phyloP scores from a whole-genome alignment of 2,113 vertebrate genomes.

The Gasterosteus aculeatus region DNA sequence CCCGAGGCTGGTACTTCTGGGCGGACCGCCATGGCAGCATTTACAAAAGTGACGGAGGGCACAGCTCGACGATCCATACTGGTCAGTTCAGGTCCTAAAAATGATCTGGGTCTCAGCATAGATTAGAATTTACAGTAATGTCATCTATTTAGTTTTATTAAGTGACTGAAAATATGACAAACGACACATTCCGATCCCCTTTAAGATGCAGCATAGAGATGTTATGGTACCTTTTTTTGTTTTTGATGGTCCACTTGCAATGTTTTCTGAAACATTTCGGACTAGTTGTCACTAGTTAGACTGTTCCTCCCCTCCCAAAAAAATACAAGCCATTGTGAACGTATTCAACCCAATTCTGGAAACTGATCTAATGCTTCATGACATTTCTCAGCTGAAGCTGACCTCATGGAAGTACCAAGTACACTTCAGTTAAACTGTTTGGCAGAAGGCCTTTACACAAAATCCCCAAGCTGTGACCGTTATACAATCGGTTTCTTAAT shows the following conservation, averaged over 20 bases:
- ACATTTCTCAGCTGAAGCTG: not conserved
- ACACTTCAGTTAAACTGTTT: not conserved
- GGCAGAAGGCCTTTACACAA: not conserved
- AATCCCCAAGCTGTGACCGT: not conserved
- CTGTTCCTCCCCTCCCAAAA: not conserved
- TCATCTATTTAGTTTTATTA: not conserved
- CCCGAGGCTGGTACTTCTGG: slow-evolving; percentile 83
- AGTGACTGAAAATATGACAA: not conserved
- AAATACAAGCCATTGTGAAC: too few species aligned
- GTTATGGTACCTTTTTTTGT: not conserved
- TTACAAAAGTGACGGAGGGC: slow-evolving; percentile 69
- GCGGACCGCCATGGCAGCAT: slow-evolving; percentile 83
- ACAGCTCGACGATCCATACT: slow-evolving; percentile 72
- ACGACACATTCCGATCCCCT: too few species aligned
- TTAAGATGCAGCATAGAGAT: not conserved
- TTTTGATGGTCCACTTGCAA: not conserved
- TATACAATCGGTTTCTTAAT: not conserved
- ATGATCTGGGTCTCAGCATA: too few species aligned
- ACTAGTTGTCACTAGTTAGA: not conserved
- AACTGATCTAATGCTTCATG: too few species aligned
- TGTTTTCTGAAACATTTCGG: not conserved
- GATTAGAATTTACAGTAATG: not conserved
- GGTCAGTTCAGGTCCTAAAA: slow-evolving; percentile 71
- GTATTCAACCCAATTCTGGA: too few species aligned
- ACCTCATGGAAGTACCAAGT: not conserved